Conservation (phyloP, 2,888 invertebrate genomes). For the Hydriomena furcata region DNA sequence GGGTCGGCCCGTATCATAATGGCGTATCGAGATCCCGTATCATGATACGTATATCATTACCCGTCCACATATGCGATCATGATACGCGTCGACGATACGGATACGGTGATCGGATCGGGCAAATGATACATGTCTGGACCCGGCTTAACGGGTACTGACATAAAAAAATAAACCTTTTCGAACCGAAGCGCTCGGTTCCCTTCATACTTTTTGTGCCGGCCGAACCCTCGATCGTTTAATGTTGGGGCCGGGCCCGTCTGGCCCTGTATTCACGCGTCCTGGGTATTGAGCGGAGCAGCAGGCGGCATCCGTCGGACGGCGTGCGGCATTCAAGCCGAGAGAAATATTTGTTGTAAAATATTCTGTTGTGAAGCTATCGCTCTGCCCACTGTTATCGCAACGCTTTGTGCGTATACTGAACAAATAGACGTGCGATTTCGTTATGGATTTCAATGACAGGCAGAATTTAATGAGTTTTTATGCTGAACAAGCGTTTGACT, state of each 20-base stretch:
- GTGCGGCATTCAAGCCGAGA: slow-evolving; percentile 48
- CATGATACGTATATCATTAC: too few relatives aligned
- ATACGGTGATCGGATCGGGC: too few relatives aligned
- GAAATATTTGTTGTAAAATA: slow-evolving; percentile 43
- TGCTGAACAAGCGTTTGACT: slow-evolving; percentile 1
- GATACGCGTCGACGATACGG: too few relatives aligned
- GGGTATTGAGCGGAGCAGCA: slow-evolving; percentile 14
- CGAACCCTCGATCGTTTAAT: slow-evolving; percentile 48
- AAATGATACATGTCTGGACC: too few relatives aligned
- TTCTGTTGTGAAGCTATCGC: slow-evolving; percentile 19
- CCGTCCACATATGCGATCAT: too few relatives aligned
- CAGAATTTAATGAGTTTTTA: slow-evolving; percentile 29
- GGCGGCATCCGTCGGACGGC: too few relatives aligned
- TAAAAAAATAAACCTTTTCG: slow-evolving; percentile 66
- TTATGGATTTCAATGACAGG: slow-evolving; percentile 41
- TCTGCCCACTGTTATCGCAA: slow-evolving; percentile 42
- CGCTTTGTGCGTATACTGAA: slow-evolving; percentile 38
- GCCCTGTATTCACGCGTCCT: slow-evolving; percentile 55
- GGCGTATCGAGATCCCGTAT: too few relatives aligned
- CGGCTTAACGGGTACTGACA: slow-evolving; percentile 40
- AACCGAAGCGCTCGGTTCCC: slow-evolving; percentile 60
- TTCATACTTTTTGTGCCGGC: slow-evolving; percentile 64
- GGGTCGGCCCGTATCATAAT: too few relatives aligned
- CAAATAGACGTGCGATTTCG: slow-evolving; percentile 42
- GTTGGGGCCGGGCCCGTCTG: slow-evolving; percentile 51